Evolutionary conservation across 2,888 invertebrate genomes (phyloP).

Genomic region (Ophraella communa): DNA sequence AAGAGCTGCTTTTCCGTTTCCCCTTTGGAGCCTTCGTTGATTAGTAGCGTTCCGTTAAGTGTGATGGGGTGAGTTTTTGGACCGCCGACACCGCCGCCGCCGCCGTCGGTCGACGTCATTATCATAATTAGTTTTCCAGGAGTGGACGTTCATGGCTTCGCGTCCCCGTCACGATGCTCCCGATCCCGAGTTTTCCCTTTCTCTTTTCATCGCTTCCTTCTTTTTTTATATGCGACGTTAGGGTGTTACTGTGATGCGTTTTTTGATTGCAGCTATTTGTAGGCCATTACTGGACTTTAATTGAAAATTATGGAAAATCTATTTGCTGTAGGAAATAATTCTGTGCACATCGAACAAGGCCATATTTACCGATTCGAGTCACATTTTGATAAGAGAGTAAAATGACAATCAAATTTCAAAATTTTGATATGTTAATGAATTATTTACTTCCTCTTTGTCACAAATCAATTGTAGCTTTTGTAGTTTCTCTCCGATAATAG

Average conservation of each 20-base stretch:
- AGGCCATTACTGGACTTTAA: constrained; percentile 7
- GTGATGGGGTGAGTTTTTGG: constrained; percentile 42
- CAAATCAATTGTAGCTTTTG: too few species aligned
- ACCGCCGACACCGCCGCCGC: constrained; percentile 16
- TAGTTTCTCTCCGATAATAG: too few species aligned
- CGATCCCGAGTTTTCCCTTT: constrained; percentile 24
- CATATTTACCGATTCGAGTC: too few species aligned
- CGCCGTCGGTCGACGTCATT: constrained; percentile 50
- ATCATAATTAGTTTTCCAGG: constrained; percentile 56
- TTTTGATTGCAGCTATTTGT: constrained; percentile 15
- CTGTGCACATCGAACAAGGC: neutral
- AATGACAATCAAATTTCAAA: too few species aligned
- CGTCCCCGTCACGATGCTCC: constrained; percentile 35
- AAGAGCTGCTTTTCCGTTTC: constrained; percentile 21
- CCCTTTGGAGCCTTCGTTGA: constrained; percentile 45
- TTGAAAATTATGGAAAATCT: constrained; percentile 3
- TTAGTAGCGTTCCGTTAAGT: constrained; percentile 51
- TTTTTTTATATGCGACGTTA: constrained; percentile 2
- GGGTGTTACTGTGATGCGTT: neutral
- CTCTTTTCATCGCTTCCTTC: neutral
- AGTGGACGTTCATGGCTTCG: constrained; percentile 37
- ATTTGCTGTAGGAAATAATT: neutral
- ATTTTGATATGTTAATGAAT: too few species aligned
- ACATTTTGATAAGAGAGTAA: too few species aligned
- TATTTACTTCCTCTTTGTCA: too few species aligned